Conservation (phyloP, 2,888 invertebrate genomes). For the Zygothrica quintamaculata region DNA sequence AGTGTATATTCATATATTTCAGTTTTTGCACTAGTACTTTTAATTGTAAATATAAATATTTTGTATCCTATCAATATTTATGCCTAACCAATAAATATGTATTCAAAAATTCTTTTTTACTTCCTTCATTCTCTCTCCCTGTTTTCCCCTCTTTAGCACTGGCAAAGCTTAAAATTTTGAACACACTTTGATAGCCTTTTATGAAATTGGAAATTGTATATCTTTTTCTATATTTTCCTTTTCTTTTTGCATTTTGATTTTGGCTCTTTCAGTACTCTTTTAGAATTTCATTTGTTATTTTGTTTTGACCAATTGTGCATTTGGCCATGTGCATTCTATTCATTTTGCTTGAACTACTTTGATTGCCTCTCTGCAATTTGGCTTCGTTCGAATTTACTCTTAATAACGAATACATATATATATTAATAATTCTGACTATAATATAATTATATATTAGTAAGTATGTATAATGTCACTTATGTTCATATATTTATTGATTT, state of each 20-base stretch:
- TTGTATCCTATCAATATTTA: conserved; percentile 64
- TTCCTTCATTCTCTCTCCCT: too few relatives aligned
- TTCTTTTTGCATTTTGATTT: too few relatives aligned
- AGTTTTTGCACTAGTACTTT: conserved; percentile 42
- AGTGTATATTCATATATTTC: conserved; percentile 24
- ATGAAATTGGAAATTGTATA: conserved; percentile 25
- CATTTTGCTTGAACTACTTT: conserved; percentile 31
- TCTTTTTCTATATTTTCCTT: too few relatives aligned
- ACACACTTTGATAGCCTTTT: conserved; percentile 54
- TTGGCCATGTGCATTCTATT: conserved; percentile 37
- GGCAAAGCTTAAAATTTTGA: conserved; percentile 46
- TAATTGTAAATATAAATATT: conserved; percentile 57
- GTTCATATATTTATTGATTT: conserved; percentile 11
- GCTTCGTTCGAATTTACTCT: conserved; percentile 16
- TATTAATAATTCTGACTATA: conserved; percentile 7
- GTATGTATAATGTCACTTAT: conserved; percentile 7
- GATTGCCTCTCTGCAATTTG: conserved; percentile 26
- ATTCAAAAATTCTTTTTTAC: conserved; percentile 12
- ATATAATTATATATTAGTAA: conserved; percentile 28
- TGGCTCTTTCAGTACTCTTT: conserved; percentile 34
- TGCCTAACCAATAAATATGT: conserved; percentile 56
- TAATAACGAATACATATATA: conserved; percentile 2
- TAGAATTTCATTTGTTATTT: conserved; percentile 40
- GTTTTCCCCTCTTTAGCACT: conserved; percentile 3
- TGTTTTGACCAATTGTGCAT: conserved; percentile 35